phyloP scores from a whole-genome alignment of 1,140 invertebrate species.

The Nephila pilipes region DNA sequence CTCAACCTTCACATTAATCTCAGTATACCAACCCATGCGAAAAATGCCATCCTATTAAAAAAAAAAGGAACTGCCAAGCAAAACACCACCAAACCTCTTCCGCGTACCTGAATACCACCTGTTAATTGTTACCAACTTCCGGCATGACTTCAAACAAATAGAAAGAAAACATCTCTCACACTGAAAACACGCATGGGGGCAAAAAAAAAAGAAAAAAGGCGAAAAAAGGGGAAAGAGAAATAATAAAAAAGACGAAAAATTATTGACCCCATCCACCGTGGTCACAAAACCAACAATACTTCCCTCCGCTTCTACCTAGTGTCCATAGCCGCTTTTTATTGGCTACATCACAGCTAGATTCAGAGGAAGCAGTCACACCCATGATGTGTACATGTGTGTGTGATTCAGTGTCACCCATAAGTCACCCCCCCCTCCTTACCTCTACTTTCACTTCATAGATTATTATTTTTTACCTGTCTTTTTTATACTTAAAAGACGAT shows the following conservation, averaged over 20 bases:
- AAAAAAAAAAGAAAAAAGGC: conserved; percentile 12
- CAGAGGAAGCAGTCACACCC: conserved; percentile 19
- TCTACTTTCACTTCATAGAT: neutral
- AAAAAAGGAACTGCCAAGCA: neutral
- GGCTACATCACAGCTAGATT: neutral
- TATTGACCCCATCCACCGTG: conserved; percentile 25
- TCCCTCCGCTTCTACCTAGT: neutral
- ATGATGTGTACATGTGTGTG: too few relatives aligned
- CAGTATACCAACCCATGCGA: neutral
- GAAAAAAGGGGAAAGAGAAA: neutral
- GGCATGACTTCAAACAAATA: conserved; percentile 23
- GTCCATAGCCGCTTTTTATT: neutral
- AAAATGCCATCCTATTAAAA: neutral
- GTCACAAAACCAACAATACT: conserved; percentile 27
- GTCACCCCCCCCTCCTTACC: neutral
- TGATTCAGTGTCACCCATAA: conserved; percentile 44
- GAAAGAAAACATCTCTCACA: conserved; percentile 12
- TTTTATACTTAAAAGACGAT: conserved; percentile 24
- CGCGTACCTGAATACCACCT: conserved; percentile 45
- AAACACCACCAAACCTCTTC: conserved; percentile 18
- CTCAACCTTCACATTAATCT: neutral
- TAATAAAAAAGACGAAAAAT: neutral
- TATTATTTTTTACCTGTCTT: conserved; percentile 4
- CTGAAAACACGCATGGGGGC: neutral
- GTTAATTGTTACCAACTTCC: conserved; percentile 45